Percentiles rank a stretch among this genome's conserved stretches.
phyloP scores from a whole-genome alignment of 2,888 invertebrate species.

The Troides helena region DNA sequence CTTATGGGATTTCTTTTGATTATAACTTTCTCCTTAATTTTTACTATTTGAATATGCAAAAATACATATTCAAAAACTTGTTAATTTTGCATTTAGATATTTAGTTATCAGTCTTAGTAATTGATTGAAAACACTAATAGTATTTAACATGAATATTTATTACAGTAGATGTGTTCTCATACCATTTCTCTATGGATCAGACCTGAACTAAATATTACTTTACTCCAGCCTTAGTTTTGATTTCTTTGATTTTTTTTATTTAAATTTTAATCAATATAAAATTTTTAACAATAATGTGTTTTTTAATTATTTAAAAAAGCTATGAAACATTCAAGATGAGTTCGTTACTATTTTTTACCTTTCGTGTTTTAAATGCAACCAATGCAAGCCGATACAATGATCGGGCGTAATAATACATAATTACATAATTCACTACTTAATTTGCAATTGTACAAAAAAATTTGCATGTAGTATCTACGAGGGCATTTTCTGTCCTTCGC shows the following conservation, averaged over 20 bases:
- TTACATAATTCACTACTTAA: constrained; percentile 72
- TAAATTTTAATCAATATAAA: neutral
- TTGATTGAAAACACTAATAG: too few relatives aligned
- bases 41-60: too few relatives aligned
- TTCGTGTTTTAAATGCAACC: constrained; percentile 34
- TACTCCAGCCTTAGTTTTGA: too few relatives aligned
- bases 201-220: too few relatives aligned
- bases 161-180: too few relatives aligned
- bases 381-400: constrained; percentile 40
- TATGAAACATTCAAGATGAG: neutral
- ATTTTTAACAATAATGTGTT: neutral
- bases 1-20: constrained; percentile 18
- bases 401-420: constrained; percentile 70
- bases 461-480: constrained; percentile 70
- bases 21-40: neutral
- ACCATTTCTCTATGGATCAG: too few relatives aligned
- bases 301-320: neutral
- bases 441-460: constrained; percentile 75
- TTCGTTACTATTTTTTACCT: constrained; percentile 2
- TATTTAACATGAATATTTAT: too few relatives aligned
- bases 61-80: too few relatives aligned
- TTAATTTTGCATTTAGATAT: too few relatives aligned
- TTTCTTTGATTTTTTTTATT: neutral
- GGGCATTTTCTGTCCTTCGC: constrained; percentile 51
- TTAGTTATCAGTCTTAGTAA: too few relatives aligned